Percentiles rank a stretch among this genome's conserved stretches.
Conservation (phyloP, 2,113 vertebrate genomes). For the Malurus alboscapulatus region DNA sequence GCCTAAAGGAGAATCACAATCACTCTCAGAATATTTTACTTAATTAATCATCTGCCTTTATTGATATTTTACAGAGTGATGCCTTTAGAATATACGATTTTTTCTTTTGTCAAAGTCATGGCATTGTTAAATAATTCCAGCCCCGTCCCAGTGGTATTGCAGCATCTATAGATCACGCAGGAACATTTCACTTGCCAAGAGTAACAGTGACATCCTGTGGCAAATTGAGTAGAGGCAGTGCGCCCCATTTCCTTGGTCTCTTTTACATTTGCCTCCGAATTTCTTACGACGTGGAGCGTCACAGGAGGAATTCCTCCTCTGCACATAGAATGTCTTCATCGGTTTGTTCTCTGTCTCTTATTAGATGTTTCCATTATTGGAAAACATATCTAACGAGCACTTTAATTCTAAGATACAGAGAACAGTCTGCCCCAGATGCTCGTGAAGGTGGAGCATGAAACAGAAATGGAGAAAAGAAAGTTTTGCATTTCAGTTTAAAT, state of each 20-base stretch:
- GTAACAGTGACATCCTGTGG: constrained; percentile 43
- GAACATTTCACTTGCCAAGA: background rate
- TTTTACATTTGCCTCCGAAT: background rate
- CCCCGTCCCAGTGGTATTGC: background rate
- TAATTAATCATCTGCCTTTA: background rate
- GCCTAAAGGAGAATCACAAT: background rate
- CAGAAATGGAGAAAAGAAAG: background rate
- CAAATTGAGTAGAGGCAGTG: background rate
- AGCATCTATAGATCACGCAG: background rate
- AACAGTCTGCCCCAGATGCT: background rate
- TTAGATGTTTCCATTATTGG: background rate
- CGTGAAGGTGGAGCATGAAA: background rate
- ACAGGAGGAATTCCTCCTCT: background rate
- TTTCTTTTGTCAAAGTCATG: background rate
- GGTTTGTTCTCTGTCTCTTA: background rate
- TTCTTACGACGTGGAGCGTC: background rate
- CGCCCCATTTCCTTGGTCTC: background rate
- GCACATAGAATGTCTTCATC: fast-evolving
- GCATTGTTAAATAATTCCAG: background rate
- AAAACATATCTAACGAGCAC: background rate
- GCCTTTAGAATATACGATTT: background rate
- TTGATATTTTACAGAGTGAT: background rate
- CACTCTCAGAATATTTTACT: background rate
- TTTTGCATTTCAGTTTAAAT: background rate
- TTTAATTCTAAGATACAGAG: background rate